phyloP scores from a whole-genome alignment of 1,140 invertebrate genomes.

The Pomacea maculata region DNA sequence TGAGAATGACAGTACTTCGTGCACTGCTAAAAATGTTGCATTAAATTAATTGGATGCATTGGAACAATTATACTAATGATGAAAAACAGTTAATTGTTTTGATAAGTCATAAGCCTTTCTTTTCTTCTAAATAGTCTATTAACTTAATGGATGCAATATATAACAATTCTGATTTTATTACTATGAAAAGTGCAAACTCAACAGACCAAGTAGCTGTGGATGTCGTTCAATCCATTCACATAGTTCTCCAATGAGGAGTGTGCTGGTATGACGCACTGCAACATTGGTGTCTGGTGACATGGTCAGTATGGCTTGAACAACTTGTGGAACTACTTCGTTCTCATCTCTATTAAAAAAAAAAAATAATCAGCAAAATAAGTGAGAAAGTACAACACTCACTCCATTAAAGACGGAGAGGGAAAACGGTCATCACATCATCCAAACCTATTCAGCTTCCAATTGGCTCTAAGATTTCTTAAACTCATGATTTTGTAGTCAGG shows the following conservation, averaged over 20 bases:
- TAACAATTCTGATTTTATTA: neutral
- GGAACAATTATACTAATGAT: too few relatives aligned
- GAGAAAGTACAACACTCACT: neutral
- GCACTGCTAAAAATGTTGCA: too few relatives aligned
- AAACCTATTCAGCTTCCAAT: too few relatives aligned
- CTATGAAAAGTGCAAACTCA: neutral
- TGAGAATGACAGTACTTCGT: too few relatives aligned
- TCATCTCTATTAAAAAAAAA: slow-evolving; percentile 77
- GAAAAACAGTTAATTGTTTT: too few relatives aligned
- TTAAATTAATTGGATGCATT: too few relatives aligned
- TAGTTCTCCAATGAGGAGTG: slow-evolving; percentile 89
- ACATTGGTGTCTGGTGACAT: slow-evolving; percentile 86
- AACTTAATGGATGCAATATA: neutral
- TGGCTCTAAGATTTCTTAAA: too few relatives aligned
- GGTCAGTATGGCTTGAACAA: slow-evolving; percentile 88
- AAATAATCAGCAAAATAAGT: slow-evolving; percentile 28
- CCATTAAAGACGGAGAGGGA: too few relatives aligned
- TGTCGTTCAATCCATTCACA: slow-evolving; percentile 96
- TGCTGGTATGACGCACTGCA: slow-evolving; percentile 87
- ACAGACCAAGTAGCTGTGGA: slow-evolving; percentile 76
- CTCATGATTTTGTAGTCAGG: too few relatives aligned
- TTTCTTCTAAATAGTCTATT: neutral
- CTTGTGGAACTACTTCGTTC: slow-evolving; percentile 89
- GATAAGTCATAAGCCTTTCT: too few relatives aligned
- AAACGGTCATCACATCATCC: too few relatives aligned